Conservation (phyloP, 2,113 vertebrate genomes). For the Proterorhinus semilunaris region DNA sequence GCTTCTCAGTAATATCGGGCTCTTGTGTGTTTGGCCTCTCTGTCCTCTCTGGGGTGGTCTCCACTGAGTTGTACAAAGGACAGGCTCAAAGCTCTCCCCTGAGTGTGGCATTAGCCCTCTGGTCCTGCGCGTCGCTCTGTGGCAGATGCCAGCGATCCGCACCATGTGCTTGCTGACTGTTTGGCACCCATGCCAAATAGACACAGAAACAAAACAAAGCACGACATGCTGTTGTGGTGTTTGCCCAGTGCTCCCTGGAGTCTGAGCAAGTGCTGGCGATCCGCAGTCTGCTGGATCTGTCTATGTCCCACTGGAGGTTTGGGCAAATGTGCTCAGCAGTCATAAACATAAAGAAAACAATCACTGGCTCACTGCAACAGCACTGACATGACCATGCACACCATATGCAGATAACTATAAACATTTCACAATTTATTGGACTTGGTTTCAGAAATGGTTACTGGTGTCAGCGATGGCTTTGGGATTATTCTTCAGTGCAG, state of each 20-base stretch:
- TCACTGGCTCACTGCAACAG: slow-evolving; percentile 3
- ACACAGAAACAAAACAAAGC: slow-evolving; percentile 37
- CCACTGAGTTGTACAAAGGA: slow-evolving; percentile 1
- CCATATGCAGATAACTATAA: neutral
- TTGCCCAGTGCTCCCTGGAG: slow-evolving; percentile 35
- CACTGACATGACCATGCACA: slow-evolving; percentile 13
- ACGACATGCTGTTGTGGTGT: slow-evolving; percentile 43
- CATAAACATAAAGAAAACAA: slow-evolving; percentile 10
- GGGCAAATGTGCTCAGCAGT: slow-evolving; percentile 6
- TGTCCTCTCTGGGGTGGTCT: neutral
- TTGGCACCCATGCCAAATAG: slow-evolving; percentile 42
- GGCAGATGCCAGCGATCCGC: slow-evolving; percentile 48
- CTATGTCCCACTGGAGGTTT: slow-evolving; percentile 27
- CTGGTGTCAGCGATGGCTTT: neutral
- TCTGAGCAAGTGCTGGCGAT: slow-evolving; percentile 15
- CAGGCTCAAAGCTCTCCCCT: slow-evolving; percentile 31
- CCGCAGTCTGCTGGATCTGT: slow-evolving; percentile 29
- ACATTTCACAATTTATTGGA: too few species aligned
- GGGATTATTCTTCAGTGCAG: neutral
- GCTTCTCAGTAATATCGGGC: neutral
- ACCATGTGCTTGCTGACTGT: slow-evolving; percentile 55
- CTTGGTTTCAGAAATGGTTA: too few species aligned
- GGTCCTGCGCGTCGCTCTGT: slow-evolving; percentile 26
- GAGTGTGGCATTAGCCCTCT: slow-evolving; percentile 37
- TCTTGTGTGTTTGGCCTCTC: neutral